Evolutionary conservation across 2,888 invertebrate species (phyloP), one percentile per base, ranked within the genome.

Genomic region (Xanthia icteritia): DNA sequence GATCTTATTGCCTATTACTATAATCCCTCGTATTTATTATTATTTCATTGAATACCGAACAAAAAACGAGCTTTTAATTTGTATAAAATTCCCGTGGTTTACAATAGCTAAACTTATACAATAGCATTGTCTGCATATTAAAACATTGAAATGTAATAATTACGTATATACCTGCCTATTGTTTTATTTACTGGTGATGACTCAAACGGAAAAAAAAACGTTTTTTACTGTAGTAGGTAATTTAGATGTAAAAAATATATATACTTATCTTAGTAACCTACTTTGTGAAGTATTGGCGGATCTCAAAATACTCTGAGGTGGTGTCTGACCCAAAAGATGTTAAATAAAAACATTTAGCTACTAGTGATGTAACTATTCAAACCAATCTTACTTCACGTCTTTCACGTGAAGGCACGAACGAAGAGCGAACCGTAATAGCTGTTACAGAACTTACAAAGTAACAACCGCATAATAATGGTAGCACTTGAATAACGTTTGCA

Each of bases 401-500:
- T 74, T 70, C 67, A 68, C 75, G 68, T 71, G 68, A 77, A 80
- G 64, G 69, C 42, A 83, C 65, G 61, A 79, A 72, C 51, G 80
- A 79, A 84, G 77, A 77, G 51, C 63, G 39, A 75, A 71, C 42
- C 71, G 75, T 85, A 77, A 85, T 82, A 87, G 64, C 69, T 79
- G 72, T 85, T 81, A 85, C 73, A 88, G 74, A 79, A 78, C 77
- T 73, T 60, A 71, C 74, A 75, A 72, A 75, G 73, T 65, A 76
- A 69, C 61, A 23, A 76, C 65, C 51, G 61, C 68, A 82, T 85
- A 87, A 84, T 84, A 81, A 88, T 82, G 71, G 80, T 83, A 82
- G 78, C 70, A 80, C 82, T 87, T 87, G 70, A 80, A 81, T 86
- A 86, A 89, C 72, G 71, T 70, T 78, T 73, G 77, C 86, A 73